Percentiles rank a stretch among this genome's conserved stretches.
Conservation (phyloP, 2,888 invertebrate species). For the Apoderus coryli region DNA sequence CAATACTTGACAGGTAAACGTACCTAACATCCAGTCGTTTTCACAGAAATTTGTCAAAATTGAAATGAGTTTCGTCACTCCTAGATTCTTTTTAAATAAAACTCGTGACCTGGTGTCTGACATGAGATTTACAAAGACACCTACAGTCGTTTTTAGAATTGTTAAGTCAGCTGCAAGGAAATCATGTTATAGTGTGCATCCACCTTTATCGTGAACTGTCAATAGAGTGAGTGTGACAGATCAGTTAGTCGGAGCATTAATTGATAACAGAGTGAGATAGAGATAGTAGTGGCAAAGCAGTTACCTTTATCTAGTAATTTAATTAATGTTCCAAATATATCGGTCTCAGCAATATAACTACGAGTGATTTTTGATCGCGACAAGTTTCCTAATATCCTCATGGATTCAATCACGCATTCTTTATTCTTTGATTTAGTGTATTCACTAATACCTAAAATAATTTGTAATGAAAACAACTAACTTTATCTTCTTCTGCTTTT, state of each 20-base stretch:
- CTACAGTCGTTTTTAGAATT: slow-evolving; percentile 62
- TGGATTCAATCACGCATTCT: slow-evolving; percentile 51
- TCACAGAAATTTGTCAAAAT: slow-evolving; percentile 43
- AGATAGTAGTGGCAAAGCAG: too few relatives aligned
- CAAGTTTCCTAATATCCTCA: slow-evolving; percentile 70
- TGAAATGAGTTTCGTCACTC: slow-evolving; percentile 37
- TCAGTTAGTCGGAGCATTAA: too few relatives aligned
- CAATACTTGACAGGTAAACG: slow-evolving; percentile 58
- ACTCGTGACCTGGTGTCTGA: slow-evolving; percentile 41
- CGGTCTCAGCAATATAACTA: slow-evolving; percentile 49
- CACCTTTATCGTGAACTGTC: too few relatives aligned
- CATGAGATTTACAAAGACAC: slow-evolving; percentile 69
- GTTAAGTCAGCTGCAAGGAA: slow-evolving; percentile 42
- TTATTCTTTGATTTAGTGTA: slow-evolving; percentile 33
- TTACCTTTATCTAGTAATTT: slow-evolving; percentile 44
- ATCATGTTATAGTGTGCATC: slow-evolving; percentile 5
- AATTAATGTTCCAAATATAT: slow-evolving; percentile 44
- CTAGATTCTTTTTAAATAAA: slow-evolving; percentile 37
- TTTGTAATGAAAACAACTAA: slow-evolving; percentile 3
- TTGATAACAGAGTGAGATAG: too few relatives aligned
- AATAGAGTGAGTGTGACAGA: too few relatives aligned
- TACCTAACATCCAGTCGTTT: slow-evolving; percentile 53
- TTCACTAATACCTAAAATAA: slow-evolving; percentile 31
- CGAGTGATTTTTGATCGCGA: slow-evolving; percentile 53
- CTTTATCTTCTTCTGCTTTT: slow-evolving; percentile 3